These are phyloP conservation scores for Zaprionus ornatus DNA, from an alignment of 1,140 invertebrate species.

Conservation along the genomic window DNA sequence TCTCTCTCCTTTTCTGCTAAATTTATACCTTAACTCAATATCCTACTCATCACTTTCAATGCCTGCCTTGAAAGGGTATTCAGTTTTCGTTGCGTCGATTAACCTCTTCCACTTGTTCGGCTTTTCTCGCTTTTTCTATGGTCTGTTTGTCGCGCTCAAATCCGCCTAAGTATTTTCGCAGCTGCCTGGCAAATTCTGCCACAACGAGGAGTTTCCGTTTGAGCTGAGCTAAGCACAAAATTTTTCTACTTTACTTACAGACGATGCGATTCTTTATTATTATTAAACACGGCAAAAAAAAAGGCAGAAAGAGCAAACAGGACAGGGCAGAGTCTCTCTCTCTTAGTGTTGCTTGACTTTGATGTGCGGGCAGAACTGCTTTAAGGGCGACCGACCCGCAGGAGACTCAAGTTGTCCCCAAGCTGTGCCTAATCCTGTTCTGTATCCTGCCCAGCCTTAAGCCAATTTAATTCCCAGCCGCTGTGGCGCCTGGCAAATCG, in stretches of 20 bases:
- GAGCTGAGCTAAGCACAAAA: slow-evolving; percentile 80
- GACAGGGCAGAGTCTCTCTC: background rate
- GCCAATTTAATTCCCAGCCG: slow-evolving; percentile 75
- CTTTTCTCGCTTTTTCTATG: slow-evolving; percentile 20
- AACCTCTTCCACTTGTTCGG: slow-evolving; percentile 18
- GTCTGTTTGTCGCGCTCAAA: slow-evolving; percentile 77
- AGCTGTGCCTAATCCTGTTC: slow-evolving; percentile 37
- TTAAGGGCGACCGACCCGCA: background rate
- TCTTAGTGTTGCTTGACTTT: slow-evolving; percentile 41
- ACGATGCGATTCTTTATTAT: slow-evolving; percentile 69
- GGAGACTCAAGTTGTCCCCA: slow-evolving; percentile 11
- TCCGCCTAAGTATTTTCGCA: slow-evolving; percentile 74
- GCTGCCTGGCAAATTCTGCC: slow-evolving; percentile 55
- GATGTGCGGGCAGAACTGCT: slow-evolving; percentile 48
- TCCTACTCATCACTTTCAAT: too few relatives aligned
- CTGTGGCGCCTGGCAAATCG: slow-evolving; percentile 63
- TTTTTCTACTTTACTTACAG: slow-evolving; percentile 73
- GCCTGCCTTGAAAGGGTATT: slow-evolving; percentile 15
- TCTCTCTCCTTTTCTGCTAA: too few relatives aligned
- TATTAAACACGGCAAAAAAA: slow-evolving; percentile 62
- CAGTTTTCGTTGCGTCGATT: background rate
- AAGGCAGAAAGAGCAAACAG: slow-evolving; percentile 7
- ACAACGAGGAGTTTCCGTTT: slow-evolving; percentile 77
- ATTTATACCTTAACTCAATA: background rate
- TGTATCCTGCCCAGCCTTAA: slow-evolving; percentile 41